Base-by-base conservation (phyloP, 2,888 invertebrate genomes). In the Arge pagana region DNA sequence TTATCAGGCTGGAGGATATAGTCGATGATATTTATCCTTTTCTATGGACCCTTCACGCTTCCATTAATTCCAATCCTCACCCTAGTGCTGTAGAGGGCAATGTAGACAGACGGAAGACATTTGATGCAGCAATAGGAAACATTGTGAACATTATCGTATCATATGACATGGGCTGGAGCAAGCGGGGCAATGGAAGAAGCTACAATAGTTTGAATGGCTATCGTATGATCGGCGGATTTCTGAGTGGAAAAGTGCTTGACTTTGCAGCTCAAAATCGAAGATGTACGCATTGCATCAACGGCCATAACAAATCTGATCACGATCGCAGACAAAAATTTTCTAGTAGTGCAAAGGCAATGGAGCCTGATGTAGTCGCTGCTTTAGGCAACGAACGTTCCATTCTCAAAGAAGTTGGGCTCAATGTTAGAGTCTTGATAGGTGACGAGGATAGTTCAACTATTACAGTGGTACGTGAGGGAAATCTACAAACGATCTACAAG, bases 331-430 rank as follows among this genome's bases (percentile, higher is more conserved):
- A 53, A 37, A 67, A 67, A 41, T 66, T 64, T 33, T 7, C 28
- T 5, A 66, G 63, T 5, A 68, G 67, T 49, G 64, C 67, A 0
- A 66, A 70, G 53, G 62, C 64, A 0, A 68, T 68, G 66, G 64
- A 69, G 45, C 48, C 66, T 10, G 51, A 61, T 49, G 60, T 57
- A 4, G 65, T 59, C 3, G 60, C 54, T 10, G 19, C 56, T 35
- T 21, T 65, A 16, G 43, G 58, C 5, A 60, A 58, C 40, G 28
- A 48, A 3, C 63, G 61, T 45, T n/a, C n/a, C n/a, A 56, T 51
- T 28, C 21, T 56, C 7, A 49, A 49, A 45, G 42, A 56, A 39
- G 19, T 16, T 3, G 33, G 33, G 6, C 3, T 35, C 15, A 6
- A 35, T 4, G 35, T 35, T 3, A 3, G 35, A 3, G 35, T 8